A percentile compares a stretch with the other conserved stretches of the same genome.
These are phyloP conservation scores for Sphyrna mokarran DNA, from an alignment of 2,113 vertebrate species.

Conservation along the genomic window DNA sequence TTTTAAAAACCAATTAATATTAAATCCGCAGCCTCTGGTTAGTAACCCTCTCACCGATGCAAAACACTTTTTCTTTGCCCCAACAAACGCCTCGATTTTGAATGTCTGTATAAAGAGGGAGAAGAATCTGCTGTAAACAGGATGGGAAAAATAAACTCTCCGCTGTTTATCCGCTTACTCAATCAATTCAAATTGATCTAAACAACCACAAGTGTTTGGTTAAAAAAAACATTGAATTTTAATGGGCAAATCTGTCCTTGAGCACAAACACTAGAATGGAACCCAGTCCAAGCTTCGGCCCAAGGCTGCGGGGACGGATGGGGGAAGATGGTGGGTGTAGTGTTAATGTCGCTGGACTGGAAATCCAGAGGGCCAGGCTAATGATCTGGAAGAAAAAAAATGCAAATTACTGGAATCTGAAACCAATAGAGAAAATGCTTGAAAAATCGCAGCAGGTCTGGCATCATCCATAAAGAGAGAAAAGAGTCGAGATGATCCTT, in stretches of 20 bases:
- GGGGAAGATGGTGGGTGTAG: no score
- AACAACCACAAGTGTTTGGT: neutral
- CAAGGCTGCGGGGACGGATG: no score
- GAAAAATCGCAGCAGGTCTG: no score
- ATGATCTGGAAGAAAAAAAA: no score
- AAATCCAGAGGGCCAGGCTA: no score
- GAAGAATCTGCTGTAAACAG: neutral
- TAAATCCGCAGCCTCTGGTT: neutral
- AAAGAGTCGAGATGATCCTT: no score
- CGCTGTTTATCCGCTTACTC: neutral
- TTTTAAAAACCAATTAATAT: neutral
- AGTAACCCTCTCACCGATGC: neutral
- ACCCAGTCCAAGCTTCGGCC: neutral
- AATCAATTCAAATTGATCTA: neutral
- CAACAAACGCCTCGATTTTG: neutral
- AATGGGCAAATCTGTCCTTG: neutral
- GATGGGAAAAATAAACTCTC: neutral
- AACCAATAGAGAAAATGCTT: no score
- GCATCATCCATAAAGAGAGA: no score
- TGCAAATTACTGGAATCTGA: no score
- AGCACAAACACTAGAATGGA: neutral
- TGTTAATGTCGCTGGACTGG: no score
- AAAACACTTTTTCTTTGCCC: neutral
- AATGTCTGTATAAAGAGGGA: neutral
- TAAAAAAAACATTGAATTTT: neutral